Percentiles rank a stretch among this genome's conserved stretches.
phyloP scores from a whole-genome alignment of 2,888 invertebrate species.

The Rotaria socialis region DNA sequence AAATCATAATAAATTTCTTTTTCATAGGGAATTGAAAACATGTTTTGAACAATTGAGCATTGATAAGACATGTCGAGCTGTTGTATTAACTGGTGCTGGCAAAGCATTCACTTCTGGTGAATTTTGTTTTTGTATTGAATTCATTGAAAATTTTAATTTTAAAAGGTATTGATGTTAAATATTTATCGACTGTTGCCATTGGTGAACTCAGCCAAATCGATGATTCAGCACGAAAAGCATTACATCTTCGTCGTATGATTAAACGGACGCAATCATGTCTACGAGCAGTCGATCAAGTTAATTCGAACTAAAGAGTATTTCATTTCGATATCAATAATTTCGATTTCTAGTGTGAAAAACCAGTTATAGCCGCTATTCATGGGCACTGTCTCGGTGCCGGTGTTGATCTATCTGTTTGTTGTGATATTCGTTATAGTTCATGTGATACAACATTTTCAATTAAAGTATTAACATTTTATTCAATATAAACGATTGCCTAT shows the following conservation, averaged over 20 bases:
- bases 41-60: conserved; percentile 74
- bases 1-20: background rate
- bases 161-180: conserved; percentile 37
- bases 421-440: conserved; percentile 85
- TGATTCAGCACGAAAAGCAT: conserved; percentile 76
- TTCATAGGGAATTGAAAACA: conserved; percentile 68
- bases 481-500: too few species aligned
- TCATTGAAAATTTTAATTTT: background rate
- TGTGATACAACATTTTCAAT: conserved; percentile 70
- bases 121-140: background rate
- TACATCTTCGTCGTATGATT: conserved; percentile 67
- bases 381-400: conserved; percentile 85
- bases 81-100: conserved; percentile 78
- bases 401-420: conserved; percentile 77
- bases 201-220: conserved; percentile 63
- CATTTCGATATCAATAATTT: too few species aligned
- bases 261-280: conserved; percentile 73
- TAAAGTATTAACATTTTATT: conserved; percentile 46
- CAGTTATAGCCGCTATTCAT: conserved; percentile 81
- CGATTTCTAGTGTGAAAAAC: conserved; percentile 70
- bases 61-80: conserved; percentile 76
- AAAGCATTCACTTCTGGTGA: conserved; percentile 74
- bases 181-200: conserved; percentile 51
- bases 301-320: background rate
- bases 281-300: conserved; percentile 71